Evolutionary conservation across 1,140 invertebrate species (phyloP).

Genomic region (Zaprionus lachaisei): DNA sequence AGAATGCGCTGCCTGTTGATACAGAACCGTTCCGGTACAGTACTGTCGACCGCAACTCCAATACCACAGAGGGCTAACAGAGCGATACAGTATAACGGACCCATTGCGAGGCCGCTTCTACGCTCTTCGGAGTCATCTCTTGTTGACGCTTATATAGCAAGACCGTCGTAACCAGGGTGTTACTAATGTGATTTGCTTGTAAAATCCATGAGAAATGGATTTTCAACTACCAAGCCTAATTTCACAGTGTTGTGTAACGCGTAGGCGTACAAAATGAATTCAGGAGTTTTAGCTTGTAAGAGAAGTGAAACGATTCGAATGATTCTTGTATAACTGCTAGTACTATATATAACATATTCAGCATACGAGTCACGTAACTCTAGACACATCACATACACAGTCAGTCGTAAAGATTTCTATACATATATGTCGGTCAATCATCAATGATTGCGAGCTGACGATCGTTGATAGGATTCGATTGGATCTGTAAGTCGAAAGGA

Average conservation of each 20-base stretch:
- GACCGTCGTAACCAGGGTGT: neutral
- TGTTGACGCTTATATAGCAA: slow-evolving; percentile 8
- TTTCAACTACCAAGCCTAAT: neutral
- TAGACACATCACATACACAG: too few species aligned
- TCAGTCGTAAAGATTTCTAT: too few species aligned
- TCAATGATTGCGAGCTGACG: too few species aligned
- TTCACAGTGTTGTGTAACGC: neutral
- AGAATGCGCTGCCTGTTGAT: neutral
- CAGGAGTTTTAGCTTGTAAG: neutral
- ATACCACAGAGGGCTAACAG: slow-evolving; percentile 8
- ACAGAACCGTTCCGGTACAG: neutral
- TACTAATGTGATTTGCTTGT: slow-evolving; percentile 4
- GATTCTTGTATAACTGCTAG: neutral
- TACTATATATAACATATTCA: neutral
- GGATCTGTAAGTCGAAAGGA: neutral
- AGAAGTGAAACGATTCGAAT: neutral
- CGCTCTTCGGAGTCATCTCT: neutral
- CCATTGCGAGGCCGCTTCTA: slow-evolving; percentile 1
- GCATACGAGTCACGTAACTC: too few species aligned
- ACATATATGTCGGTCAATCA: too few species aligned
- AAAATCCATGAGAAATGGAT: slow-evolving; percentile 8
- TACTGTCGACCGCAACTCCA: neutral
- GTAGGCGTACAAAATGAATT: neutral
- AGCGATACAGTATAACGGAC: neutral
- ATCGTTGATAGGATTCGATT: too few species aligned